A percentile compares a stretch with the other conserved stretches of the same genome.
These are phyloP conservation scores for Nesometra sesokonis DNA, from an alignment of 35 echinoderm and acorn worm genomes.

Conservation along the genomic window DNA sequence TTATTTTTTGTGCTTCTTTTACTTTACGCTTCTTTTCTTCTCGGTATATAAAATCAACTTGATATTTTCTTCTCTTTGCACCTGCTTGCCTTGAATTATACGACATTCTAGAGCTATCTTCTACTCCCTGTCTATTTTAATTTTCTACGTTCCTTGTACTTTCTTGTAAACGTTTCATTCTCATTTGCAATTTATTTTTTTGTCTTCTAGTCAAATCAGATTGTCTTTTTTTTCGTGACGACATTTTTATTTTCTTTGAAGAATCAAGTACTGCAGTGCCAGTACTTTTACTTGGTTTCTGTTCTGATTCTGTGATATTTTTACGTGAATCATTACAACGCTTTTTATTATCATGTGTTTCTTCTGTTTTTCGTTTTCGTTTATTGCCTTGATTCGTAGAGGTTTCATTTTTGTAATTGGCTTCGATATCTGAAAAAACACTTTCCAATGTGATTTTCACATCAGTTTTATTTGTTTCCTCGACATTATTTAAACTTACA, in stretches of 20 bases:
- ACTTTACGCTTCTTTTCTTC: neutral
- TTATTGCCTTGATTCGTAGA: neutral
- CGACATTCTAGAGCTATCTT: no score
- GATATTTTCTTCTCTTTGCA: neutral
- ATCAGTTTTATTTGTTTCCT: neutral
- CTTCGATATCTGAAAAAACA: neutral
- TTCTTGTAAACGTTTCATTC: neutral
- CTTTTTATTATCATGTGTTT: neutral
- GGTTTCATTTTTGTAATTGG: neutral
- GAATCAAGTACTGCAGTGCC: neutral
- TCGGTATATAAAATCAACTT: neutral
- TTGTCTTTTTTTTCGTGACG: neutral
- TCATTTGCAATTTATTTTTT: neutral
- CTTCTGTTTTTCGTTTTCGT: neutral
- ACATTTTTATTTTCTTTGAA: neutral
- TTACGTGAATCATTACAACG: neutral
- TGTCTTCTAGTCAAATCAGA: neutral
- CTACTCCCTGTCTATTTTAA: no score
- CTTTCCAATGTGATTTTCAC: neutral
- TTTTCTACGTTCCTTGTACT: neutral
- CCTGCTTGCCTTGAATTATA: neutral
- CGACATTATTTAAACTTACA: neutral
- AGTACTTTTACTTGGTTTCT: neutral
- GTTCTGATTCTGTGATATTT: neutral
- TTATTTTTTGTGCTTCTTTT: neutral